Evolutionary conservation across 2,888 invertebrate species (phyloP), one percentile per base, ranked within the genome.

Genomic region (Oligia strigilis): DNA sequence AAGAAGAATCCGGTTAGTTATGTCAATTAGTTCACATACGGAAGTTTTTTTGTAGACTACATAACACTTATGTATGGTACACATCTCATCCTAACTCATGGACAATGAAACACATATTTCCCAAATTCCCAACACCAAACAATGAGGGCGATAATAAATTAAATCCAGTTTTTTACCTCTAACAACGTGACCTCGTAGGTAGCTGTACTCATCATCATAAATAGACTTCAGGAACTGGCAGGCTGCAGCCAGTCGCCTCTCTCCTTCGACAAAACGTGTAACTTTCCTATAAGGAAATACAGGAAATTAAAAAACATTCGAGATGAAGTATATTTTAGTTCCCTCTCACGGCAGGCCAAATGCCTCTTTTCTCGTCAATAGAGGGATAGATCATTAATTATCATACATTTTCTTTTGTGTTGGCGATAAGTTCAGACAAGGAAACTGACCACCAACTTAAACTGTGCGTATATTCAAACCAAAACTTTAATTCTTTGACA

Each of bases 121-220:
- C 58, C 3, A 58, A 60, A 36, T 36, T 36, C 36, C 36, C 36
- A 36, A 36, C n/a, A 13, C n/a, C n/a, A 60, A n/a, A 11, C 23
- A 23, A 13, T 71, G 23, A 23, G 8, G 8, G 14, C 9, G 2
- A 2, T 43, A n/a, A n/a, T 23, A 13, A 40, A 23, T 17, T 40
- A 64, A 46, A 36, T 14, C 0, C 36, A 52, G 23, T 52, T 40
- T 62, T 11, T 2, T 81, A 97, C 99, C 99, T 95, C 98, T 98
- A 82, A 99, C 98, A 49, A 97, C 95, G 91, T 99, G 98, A 2
- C 98, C 98, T 69, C 94, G 92, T 85, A 99, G 94, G 90, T 97
- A 99, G 40, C 97, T 97, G 89, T 97, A 97, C 81, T 98, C 97
- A 75, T 98, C 97, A 85, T 98, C 98, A 49, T 94, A 74, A n/a